These are phyloP conservation scores for Apodemia duryi DNA, from an alignment of 2,888 invertebrate genomes.

Conservation along the genomic window DNA sequence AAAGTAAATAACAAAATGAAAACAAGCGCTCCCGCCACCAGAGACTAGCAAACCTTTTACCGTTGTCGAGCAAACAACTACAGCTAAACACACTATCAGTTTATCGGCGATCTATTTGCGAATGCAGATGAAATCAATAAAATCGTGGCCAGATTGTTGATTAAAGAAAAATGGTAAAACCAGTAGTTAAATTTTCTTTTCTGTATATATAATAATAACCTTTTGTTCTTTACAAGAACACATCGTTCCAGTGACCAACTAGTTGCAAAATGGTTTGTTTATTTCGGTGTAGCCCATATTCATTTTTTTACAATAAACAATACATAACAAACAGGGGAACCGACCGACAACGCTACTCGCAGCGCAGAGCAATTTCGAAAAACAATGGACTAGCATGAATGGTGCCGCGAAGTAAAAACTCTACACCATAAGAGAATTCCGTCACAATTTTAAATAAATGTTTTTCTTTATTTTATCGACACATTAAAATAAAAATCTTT, in stretches of 20 bases:
- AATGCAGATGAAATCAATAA: slow-evolving; percentile 61
- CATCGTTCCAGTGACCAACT: slow-evolving; percentile 20
- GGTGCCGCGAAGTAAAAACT: slow-evolving; percentile 67
- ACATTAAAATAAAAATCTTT: not conserved
- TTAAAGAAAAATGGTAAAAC: slow-evolving; percentile 23
- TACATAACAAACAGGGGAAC: slow-evolving; percentile 44
- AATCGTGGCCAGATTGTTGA: slow-evolving; percentile 43
- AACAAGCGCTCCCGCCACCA: slow-evolving; percentile 69
- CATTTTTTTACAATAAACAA: slow-evolving; percentile 29
- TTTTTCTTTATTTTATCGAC: not conserved
- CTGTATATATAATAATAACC: not conserved
- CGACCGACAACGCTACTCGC: slow-evolving; percentile 62
- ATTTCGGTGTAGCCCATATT: slow-evolving; percentile 15
- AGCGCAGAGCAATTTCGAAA: slow-evolving; percentile 70
- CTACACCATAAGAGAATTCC: slow-evolving; percentile 48
- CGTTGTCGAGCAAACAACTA: slow-evolving; percentile 72
- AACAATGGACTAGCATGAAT: slow-evolving; percentile 73
- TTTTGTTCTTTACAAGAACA: slow-evolving; percentile 13
- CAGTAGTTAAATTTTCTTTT: slow-evolving; percentile 13
- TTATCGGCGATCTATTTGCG: slow-evolving; percentile 69
- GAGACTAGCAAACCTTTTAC: slow-evolving; percentile 78
- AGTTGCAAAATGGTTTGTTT: slow-evolving; percentile 21
- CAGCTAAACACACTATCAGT: slow-evolving; percentile 73
- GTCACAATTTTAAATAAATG: slow-evolving; percentile 4
- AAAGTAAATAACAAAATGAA: slow-evolving; percentile 80